phyloP scores from a whole-genome alignment of 2,888 invertebrate genomes.

The Lochmaea crataegi region DNA sequence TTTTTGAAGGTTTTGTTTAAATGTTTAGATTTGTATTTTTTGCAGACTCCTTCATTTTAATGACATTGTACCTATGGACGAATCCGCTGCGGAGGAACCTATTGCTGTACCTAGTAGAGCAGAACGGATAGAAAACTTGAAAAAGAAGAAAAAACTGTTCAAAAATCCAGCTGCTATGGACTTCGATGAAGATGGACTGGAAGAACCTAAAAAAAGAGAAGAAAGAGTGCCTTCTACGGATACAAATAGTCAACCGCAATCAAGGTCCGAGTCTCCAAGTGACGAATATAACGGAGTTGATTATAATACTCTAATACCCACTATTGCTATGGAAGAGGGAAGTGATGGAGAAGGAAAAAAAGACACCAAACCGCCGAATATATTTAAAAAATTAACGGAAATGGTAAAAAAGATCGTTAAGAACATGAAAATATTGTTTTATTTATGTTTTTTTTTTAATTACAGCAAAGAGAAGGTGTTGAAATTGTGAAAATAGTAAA shows the following conservation, averaged over 20 bases:
- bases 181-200: conserved; percentile 57
- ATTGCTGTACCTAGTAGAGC: conserved; percentile 60
- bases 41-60: conserved; percentile 79
- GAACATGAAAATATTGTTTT: neutral
- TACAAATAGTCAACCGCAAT: conserved; percentile 52
- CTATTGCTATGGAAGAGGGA: conserved; percentile 58
- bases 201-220: conserved; percentile 54
- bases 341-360: conserved; percentile 59
- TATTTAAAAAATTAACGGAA: conserved; percentile 44
- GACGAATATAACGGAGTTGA: conserved; percentile 61
- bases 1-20: neutral
- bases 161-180: conserved; percentile 57
- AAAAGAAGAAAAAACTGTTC: conserved; percentile 58
- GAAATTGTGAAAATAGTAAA: conserved; percentile 48
- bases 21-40: neutral
- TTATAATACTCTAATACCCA: conserved; percentile 63
- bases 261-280: conserved; percentile 60
- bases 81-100: conserved; percentile 68
- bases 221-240: conserved; percentile 58
- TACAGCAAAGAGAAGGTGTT: conserved; percentile 44
- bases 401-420: conserved; percentile 43
- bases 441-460: conserved; percentile 11
- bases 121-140: conserved; percentile 53
- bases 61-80: conserved; percentile 75
- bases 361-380: conserved; percentile 40